Conservation (phyloP, 1,140 invertebrate species). For the Zaprionus vittiger region DNA sequence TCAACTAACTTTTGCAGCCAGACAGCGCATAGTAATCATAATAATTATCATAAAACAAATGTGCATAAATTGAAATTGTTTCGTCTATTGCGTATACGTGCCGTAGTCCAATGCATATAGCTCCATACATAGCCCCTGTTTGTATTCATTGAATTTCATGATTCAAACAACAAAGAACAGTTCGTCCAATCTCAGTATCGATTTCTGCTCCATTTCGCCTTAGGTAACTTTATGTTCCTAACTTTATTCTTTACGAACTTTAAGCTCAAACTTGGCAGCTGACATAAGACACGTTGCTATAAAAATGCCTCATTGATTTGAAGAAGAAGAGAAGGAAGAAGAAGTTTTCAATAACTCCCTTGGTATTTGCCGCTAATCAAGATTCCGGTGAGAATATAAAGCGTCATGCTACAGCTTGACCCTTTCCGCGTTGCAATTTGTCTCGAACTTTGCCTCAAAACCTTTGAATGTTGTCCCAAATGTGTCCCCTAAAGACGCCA, state of each 20-base stretch:
- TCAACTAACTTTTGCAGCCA: too few species aligned
- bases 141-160: slow-evolving; percentile 10
- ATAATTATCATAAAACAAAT: slow-evolving; percentile 65
- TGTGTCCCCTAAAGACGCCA: slow-evolving; percentile 27
- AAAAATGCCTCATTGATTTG: not conserved
- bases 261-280: not conserved
- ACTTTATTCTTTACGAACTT: not conserved
- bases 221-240: not conserved
- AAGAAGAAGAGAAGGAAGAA: not conserved
- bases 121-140: not conserved
- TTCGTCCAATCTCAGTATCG: not conserved
- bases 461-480: slow-evolving; percentile 52
- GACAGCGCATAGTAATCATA: slow-evolving; percentile 36
- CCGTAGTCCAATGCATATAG: slow-evolving; percentile 11
- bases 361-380: slow-evolving; percentile 35
- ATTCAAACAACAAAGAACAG: slow-evolving; percentile 18
- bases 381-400: slow-evolving; percentile 21
- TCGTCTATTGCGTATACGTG: slow-evolving; percentile 42
- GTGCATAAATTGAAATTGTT: slow-evolving; percentile 40
- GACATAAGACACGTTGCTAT: not conserved
- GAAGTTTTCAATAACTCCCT: not conserved
- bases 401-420: not conserved
- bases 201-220: not conserved
- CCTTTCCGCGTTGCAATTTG: slow-evolving; percentile 29
- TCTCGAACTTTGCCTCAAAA: slow-evolving; percentile 14